Conservation (phyloP, 2,888 invertebrate species). For the Latheticus oryzae region DNA sequence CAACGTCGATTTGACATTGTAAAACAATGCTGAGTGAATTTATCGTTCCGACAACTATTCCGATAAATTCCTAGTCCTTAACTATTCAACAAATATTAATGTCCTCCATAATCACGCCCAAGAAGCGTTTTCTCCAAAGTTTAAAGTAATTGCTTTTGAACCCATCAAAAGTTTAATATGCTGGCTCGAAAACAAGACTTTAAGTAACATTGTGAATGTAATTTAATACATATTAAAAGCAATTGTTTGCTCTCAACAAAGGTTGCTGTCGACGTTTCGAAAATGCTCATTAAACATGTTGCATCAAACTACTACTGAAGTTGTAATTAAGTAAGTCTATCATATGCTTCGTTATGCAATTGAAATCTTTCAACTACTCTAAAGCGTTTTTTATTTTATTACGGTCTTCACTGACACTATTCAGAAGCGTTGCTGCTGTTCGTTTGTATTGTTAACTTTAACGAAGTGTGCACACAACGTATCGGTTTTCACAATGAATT, state of each 20-base stretch:
- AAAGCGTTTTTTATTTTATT: constrained; percentile 15
- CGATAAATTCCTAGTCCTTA: constrained; percentile 27
- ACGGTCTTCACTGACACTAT: constrained; percentile 11
- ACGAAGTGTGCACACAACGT: constrained; percentile 6
- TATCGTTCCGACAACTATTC: constrained; percentile 22
- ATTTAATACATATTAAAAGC: constrained; percentile 27
- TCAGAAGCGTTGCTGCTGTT: constrained; percentile 7
- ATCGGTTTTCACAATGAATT: constrained; percentile 11
- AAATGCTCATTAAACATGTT: constrained; percentile 32
- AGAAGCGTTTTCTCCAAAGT: constrained; percentile 27
- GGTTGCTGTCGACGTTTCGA: constrained; percentile 16
- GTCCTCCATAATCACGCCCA: constrained; percentile 24
- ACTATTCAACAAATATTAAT: constrained; percentile 33
- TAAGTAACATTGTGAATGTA: constrained; percentile 26
- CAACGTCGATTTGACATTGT: neutral
- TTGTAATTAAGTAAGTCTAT: constrained; percentile 26
- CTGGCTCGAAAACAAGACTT: constrained; percentile 30
- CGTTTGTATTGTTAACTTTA: constrained; percentile 13
- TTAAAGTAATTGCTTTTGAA: constrained; percentile 33
- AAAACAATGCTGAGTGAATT: constrained; percentile 23
- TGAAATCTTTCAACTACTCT: constrained; percentile 25
- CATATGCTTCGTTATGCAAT: constrained; percentile 19
- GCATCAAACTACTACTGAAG: constrained; percentile 20
- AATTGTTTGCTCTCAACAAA: constrained; percentile 26
- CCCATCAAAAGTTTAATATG: constrained; percentile 36